Base-by-base conservation (phyloP, 2,797 vertebrate species). In the Phaenicophaeus curvirostris region DNA sequence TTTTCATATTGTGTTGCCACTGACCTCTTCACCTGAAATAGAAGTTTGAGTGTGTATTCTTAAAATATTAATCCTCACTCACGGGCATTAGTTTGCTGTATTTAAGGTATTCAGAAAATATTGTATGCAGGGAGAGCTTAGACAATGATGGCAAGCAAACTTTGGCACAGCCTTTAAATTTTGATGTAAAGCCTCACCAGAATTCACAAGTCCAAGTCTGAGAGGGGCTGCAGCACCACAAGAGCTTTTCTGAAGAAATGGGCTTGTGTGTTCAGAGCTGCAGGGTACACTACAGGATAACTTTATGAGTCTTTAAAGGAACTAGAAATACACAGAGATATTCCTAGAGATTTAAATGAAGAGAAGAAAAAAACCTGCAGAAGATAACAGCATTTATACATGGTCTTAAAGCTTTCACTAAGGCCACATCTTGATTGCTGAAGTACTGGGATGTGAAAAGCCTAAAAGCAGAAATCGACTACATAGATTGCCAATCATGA, bases 391-490 rank as follows among this genome's bases (percentile, higher is more conserved):
- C 79, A 55, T 11, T 80, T 66, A 67, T 79, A 61, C 25, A 30
- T 5, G 2, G 3, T 35, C 19, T 62, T 76, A 31, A 8, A 46
- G 44, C 8, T 61, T 68, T 46, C 39, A 67, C 3, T 37, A 18
- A 83, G 10, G 8, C 8, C 12, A 12, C 8, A 41, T 20, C 6
- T 46, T 94, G 14, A 9, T 59, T 74, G 46, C 24, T 67, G 35
- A 81, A 77, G 44, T 63, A 50, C 13, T 35, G 48, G 21, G 7
- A 24, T 1, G 2, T 15, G 33, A 55, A 84, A 77, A 85, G 3
- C 3, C 23, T 46, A 57, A 54, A 31, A 35, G 6, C 33, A n/a
- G 18, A 82, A 92, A 44, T 7, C 0, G 0, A 19, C 15, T n/a
- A 12, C 9, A 5, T 27, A 30, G 59, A 28, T n/a, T 76, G 15